phyloP scores from a whole-genome alignment of 2,797 vertebrate species.

The Lagorchestes hirsutus region DNA sequence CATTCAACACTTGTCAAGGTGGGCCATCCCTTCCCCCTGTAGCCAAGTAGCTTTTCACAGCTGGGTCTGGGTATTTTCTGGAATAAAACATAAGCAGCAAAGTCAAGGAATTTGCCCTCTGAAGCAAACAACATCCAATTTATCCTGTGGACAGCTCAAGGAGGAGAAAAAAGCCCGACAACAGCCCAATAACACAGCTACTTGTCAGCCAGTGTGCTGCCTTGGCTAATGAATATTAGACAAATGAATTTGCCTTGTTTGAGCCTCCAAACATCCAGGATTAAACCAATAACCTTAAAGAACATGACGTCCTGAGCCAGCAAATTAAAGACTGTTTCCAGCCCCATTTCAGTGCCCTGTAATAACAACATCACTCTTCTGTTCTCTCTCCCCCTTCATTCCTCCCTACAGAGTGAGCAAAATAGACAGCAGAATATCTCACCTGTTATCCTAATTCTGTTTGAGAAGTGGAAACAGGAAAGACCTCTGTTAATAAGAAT shows the following conservation, averaged over 20 bases:
- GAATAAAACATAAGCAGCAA: slow-evolving; percentile 73
- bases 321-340: not conserved
- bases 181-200: not conserved
- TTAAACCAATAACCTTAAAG: slow-evolving; percentile 8
- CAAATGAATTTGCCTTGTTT: slow-evolving; percentile 67
- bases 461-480: not conserved
- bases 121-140: slow-evolving; percentile 52
- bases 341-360: not conserved
- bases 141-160: slow-evolving; percentile 54
- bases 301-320: not conserved
- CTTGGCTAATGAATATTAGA: slow-evolving; percentile 74
- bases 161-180: not conserved
- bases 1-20: slow-evolving; percentile 68
- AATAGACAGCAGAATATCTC: not conserved
- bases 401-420: not conserved
- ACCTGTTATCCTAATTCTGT: not conserved
- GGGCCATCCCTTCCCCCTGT: slow-evolving; percentile 75
- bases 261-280: slow-evolving; percentile 74
- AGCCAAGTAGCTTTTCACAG: slow-evolving; percentile 53
- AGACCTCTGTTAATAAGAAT: not conserved
- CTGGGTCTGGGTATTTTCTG: slow-evolving; percentile 61
- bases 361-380: slow-evolving; percentile 16
- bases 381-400: not conserved
- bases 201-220: slow-evolving; percentile 54
- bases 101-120: slow-evolving; percentile 65